Base-by-base conservation (phyloP, 2,113 vertebrate genomes). In the Sylvia atricapilla region DNA sequence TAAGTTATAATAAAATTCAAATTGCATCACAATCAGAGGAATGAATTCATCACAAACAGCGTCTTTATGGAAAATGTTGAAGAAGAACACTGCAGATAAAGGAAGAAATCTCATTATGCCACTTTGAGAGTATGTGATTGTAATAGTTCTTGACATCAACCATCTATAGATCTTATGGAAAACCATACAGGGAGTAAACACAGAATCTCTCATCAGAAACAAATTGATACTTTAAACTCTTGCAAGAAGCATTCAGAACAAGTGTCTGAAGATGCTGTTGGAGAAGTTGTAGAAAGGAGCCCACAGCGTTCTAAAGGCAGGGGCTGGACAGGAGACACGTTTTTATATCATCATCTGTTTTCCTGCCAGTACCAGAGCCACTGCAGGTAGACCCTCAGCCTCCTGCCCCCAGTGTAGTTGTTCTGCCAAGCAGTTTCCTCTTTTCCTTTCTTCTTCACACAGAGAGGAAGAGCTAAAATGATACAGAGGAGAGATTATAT, bases 111-210 rank as follows among this genome's bases (percentile, higher is more conserved):
- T 94, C 83, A 90, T 96, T 96, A 91, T 4, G 3, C 50, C 66
- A n/a, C 80, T 94, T 46, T 67, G 68, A 81, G 59, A 85, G 14
- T 9, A 31, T 62, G 35, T 86, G 78, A 95, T 68, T 92, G 60
- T 93, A 95, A 93, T 91, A 89, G 85, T 46, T 86, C 85, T 91
- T 95, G 86, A 87, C 90, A 94, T 62, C 59, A 95, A 41, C 23
- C 55, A 74, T 78, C 74, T 80, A 89, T 44, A 56, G 44, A 77
- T 84, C 67, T 92, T 91, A 49, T 25, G 30, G 74, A 78, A 91
- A 92, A 92, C n/a, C 33, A 67, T 49, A 64, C 25, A 15, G 63
- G 64, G 69, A 82, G 19, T 88, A 87, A 95, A 94, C 44, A 90
- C 33, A 85, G 64, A 72, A 50, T 73, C 22, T 59, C 78, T 77